Evolutionary conservation across 2,888 invertebrate genomes (phyloP).

Genomic region (Arctia plantaginis): DNA sequence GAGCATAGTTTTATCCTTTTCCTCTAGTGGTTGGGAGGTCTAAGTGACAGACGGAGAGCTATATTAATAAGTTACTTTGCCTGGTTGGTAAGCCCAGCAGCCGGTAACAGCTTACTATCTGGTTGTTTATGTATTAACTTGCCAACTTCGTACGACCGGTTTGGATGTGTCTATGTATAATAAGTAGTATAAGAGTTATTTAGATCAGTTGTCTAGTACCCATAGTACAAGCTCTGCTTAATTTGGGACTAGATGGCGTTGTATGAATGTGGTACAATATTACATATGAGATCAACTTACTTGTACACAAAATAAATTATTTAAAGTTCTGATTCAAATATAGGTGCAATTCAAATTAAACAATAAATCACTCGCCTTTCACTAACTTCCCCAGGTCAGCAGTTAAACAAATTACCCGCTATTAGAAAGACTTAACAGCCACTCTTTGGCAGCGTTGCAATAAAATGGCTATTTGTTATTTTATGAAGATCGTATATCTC

Average conservation of each 20-base stretch:
- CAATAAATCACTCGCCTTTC: slow-evolving; percentile 36
- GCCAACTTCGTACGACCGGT: too few relatives aligned
- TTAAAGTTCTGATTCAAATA: not conserved
- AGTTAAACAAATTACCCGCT: slow-evolving; percentile 60
- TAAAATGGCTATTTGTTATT: slow-evolving; percentile 74
- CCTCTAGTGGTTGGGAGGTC: not conserved
- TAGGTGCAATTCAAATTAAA: slow-evolving; percentile 21
- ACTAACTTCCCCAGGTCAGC: slow-evolving; percentile 41
- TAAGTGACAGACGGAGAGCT: not conserved
- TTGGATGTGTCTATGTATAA: too few relatives aligned
- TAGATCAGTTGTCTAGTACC: too few relatives aligned
- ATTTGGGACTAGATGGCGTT: too few relatives aligned
- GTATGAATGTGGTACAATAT: too few relatives aligned
- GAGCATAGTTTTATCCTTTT: not conserved
- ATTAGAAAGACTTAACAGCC: slow-evolving; percentile 66
- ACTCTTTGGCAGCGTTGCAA: slow-evolving; percentile 62
- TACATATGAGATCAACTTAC: too few relatives aligned
- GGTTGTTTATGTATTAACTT: not conserved
- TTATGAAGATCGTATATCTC: slow-evolving; percentile 70
- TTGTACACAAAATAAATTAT: not conserved
- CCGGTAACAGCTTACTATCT: not conserved
- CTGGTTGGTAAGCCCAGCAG: not conserved
- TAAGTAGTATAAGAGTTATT: too few relatives aligned
- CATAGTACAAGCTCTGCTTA: too few relatives aligned
- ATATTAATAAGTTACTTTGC: not conserved